A percentile compares a stretch with the other conserved stretches of the same genome.
Conservation (phyloP, 2,888 invertebrate genomes). For the Unio pictorum region DNA sequence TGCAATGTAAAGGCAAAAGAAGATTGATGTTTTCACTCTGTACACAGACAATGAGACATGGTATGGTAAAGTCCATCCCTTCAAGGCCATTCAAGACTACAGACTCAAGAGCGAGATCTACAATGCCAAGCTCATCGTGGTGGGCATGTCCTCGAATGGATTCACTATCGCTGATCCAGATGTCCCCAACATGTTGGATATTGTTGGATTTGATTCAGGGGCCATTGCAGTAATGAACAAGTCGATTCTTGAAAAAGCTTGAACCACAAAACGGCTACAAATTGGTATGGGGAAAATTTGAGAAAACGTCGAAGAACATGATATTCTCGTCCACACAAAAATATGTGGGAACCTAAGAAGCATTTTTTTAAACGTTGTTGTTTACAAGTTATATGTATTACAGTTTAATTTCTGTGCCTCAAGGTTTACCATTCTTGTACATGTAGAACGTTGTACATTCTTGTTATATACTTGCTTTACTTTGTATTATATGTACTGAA, state of each 20-base stretch:
- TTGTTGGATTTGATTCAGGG: slow-evolving; percentile 70
- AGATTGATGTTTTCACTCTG: slow-evolving; percentile 82
- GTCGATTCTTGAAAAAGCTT: slow-evolving; percentile 42
- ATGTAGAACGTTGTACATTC: too few relatives aligned
- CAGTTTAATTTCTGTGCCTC: too few relatives aligned
- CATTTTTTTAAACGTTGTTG: too few relatives aligned
- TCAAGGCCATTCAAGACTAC: slow-evolving; percentile 76
- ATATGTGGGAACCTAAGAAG: too few relatives aligned
- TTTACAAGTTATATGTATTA: too few relatives aligned
- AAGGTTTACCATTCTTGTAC: too few relatives aligned
- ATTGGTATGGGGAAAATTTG: too few relatives aligned
- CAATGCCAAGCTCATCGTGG: slow-evolving; percentile 56
- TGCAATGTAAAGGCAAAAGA: slow-evolving; percentile 77
- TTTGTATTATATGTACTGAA: too few relatives aligned
- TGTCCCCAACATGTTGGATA: slow-evolving; percentile 71
- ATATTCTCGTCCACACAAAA: too few relatives aligned
- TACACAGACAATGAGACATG: slow-evolving; percentile 76
- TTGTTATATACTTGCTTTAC: too few relatives aligned
- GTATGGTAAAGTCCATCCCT: slow-evolving; percentile 73
- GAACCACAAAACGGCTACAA: too few relatives aligned
- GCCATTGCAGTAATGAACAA: slow-evolving; percentile 68
- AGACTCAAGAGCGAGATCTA: slow-evolving; percentile 71
- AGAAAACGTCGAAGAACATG: too few relatives aligned
- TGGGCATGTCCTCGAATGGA: slow-evolving; percentile 65
- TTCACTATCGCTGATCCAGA: slow-evolving; percentile 67